Evolutionary conservation across 2,888 invertebrate species (phyloP).

Genomic region (Troides oblongomaculatus): DNA sequence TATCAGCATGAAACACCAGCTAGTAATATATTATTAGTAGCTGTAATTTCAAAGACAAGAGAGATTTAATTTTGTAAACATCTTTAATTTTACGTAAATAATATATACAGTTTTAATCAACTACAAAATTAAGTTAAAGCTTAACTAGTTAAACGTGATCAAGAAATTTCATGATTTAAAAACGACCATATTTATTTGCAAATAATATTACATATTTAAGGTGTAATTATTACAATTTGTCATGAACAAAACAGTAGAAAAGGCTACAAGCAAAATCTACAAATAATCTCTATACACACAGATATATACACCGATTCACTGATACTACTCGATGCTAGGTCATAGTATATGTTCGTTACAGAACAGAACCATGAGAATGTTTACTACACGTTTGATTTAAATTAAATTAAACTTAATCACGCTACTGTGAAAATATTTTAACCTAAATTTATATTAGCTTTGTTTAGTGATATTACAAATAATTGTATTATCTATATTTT

Average conservation of each 20-base stretch:
- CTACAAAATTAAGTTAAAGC: constrained; percentile 25
- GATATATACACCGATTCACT: neutral
- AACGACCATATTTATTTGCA: neutral
- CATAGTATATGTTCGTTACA: neutral
- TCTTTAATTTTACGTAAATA: neutral
- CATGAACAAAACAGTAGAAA: neutral
- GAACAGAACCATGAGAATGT: neutral
- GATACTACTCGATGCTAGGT: neutral
- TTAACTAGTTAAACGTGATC: constrained; percentile 10
- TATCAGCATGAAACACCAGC: too few relatives aligned
- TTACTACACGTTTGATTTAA: neutral
- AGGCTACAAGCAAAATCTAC: neutral
- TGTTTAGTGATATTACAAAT: constrained; percentile 1
- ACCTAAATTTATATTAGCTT: neutral
- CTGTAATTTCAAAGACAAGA: neutral
- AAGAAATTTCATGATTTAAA: neutral
- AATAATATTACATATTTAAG: neutral
- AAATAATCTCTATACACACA: neutral
- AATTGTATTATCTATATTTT: too few relatives aligned
- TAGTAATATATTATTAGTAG: neutral
- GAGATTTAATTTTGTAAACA: neutral
- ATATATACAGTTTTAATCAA: constrained; percentile 10
- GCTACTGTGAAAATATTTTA: neutral
- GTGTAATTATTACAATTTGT: neutral
- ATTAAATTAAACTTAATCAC: constrained; percentile 12